Conservation (phyloP, 2,888 invertebrate genomes). For the Hoplodrina ambigua region DNA sequence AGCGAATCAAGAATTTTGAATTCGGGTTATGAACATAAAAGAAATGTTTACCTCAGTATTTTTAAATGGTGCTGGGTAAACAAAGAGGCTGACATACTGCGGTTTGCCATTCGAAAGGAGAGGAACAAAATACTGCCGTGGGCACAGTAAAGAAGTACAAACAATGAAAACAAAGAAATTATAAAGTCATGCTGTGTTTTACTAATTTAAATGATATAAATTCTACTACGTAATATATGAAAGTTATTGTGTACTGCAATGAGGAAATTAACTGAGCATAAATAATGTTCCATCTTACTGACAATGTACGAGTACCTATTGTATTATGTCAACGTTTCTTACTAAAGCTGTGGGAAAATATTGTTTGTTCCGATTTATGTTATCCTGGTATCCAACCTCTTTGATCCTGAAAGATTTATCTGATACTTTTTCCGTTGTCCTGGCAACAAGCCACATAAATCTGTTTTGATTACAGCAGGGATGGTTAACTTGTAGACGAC, state of each 20-base stretch:
- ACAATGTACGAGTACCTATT: conserved; percentile 23
- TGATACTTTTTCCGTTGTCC: not conserved
- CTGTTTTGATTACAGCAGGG: conserved; percentile 17
- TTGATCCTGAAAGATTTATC: conserved; percentile 28
- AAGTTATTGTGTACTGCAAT: conserved; percentile 62
- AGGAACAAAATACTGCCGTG: conserved; percentile 39
- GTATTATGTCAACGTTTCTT: conserved; percentile 41
- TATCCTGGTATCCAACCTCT: conserved; percentile 15
- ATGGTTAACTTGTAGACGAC: too few species aligned
- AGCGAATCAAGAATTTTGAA: not conserved
- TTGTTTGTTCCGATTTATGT: conserved; percentile 13
- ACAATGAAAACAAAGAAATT: conserved; percentile 64
- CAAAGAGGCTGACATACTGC: conserved; percentile 10
- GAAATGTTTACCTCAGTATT: conserved; percentile 1
- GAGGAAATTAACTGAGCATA: conserved; percentile 63
- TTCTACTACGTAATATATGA: conserved; percentile 61
- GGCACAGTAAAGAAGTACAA: conserved; percentile 38
- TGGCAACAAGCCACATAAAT: conserved; percentile 28
- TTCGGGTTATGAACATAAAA: conserved; percentile 3
- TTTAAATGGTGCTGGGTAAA: conserved; percentile 18
- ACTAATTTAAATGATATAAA: conserved; percentile 59
- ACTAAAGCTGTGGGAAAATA: conserved; percentile 28
- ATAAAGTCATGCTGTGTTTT: conserved; percentile 63
- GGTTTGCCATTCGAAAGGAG: conserved; percentile 30
- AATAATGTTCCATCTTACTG: conserved; percentile 54